Conservation (phyloP, 1,140 invertebrate genomes). For the Ceratina japonica region DNA sequence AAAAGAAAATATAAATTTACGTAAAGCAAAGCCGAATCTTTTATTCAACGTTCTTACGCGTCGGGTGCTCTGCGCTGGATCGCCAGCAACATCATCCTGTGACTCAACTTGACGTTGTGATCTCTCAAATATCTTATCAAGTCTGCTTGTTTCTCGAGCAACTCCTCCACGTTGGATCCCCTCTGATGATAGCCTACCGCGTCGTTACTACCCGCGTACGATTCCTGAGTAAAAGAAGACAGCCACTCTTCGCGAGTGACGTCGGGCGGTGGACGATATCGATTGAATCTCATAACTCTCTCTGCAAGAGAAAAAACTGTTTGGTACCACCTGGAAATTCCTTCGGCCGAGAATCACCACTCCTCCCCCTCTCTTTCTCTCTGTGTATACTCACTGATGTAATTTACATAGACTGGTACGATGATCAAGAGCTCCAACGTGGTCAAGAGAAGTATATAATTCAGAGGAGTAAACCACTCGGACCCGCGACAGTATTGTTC, state of each 20-base stretch:
- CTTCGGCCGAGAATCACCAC: background rate
- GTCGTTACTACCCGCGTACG: conserved; percentile 78
- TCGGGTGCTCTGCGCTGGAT: no score
- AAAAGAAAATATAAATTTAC: background rate
- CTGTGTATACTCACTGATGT: conserved; percentile 80
- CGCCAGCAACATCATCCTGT: conserved; percentile 76
- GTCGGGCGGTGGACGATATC: conserved; percentile 80
- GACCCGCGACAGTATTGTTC: conserved; percentile 80
- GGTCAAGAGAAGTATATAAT: conserved; percentile 81
- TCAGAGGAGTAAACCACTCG: conserved; percentile 81
- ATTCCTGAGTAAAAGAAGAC: conserved; percentile 77
- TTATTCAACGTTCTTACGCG: no score
- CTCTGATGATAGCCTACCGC: conserved; percentile 80
- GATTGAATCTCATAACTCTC: conserved; percentile 82
- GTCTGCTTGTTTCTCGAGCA: conserved; percentile 84
- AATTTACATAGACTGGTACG: conserved; percentile 80
- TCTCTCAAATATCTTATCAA: conserved; percentile 79
- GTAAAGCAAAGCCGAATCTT: background rate
- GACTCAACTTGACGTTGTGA: conserved; percentile 77
- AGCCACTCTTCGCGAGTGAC: conserved; percentile 82
- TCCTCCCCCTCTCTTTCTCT: background rate
- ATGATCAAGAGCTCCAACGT: conserved; percentile 81
- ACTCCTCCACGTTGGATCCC: conserved; percentile 81
- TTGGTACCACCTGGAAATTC: background rate
- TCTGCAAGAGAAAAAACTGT: conserved; percentile 72